Percentiles rank a stretch among this genome's conserved stretches.
Evolutionary conservation across 2,113 vertebrate genomes (phyloP).

Genomic region (Rutilus rutilus): DNA sequence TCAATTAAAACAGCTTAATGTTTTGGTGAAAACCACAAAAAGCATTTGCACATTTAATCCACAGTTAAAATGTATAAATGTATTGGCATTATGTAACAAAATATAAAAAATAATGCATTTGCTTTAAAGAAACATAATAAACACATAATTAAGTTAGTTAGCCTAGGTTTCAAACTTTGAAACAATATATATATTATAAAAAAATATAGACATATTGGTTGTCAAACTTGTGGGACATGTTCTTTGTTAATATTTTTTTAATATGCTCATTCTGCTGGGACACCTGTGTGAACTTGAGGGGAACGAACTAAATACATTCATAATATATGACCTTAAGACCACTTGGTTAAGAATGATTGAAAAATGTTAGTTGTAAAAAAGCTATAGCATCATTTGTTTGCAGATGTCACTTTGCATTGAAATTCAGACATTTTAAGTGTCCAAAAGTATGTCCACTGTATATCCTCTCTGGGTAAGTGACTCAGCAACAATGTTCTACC

Average conservation of each 20-base stretch:
- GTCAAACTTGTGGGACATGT: not conserved
- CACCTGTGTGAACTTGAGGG: not conserved
- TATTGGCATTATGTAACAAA: not conserved
- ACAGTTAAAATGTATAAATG: not conserved
- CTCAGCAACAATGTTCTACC: not conserved
- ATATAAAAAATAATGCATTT: not conserved
- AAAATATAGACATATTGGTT: not conserved
- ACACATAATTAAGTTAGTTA: not conserved
- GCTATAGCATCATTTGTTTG: not conserved
- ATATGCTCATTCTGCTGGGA: no score
- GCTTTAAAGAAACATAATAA: not conserved
- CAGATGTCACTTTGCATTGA: not conserved
- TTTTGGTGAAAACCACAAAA: not conserved
- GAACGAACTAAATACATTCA: not conserved
- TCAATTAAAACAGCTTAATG: no score
- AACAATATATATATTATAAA: not conserved
- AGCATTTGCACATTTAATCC: not conserved
- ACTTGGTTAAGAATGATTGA: not conserved
- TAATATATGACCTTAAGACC: not conserved
- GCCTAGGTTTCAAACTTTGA: not conserved
- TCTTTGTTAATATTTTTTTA: no score
- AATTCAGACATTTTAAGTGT: not conserved
- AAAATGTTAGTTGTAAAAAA: not conserved
- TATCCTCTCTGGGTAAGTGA: not conserved
- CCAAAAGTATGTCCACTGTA: not conserved